phyloP scores from a whole-genome alignment of 2,113 vertebrate genomes.

The Melierax canorus region DNA sequence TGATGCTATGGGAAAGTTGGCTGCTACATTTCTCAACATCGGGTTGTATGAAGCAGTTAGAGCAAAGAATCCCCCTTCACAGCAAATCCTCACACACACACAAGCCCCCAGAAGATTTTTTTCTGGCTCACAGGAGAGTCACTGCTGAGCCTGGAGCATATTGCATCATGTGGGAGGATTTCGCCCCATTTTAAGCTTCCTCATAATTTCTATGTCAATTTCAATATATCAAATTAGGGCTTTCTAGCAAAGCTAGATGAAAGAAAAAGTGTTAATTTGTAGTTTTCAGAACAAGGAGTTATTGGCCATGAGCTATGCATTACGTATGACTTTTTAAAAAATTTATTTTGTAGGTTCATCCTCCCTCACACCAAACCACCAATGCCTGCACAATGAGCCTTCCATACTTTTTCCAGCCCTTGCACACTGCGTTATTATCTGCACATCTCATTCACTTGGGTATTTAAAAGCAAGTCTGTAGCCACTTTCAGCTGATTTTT shows the following conservation, averaged over 20 bases:
- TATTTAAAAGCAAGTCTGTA: neutral
- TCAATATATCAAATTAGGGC: neutral
- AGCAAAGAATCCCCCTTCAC: neutral
- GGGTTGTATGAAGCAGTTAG: neutral
- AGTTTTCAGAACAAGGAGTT: neutral
- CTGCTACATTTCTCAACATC: neutral
- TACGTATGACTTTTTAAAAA: neutral
- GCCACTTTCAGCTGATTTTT: neutral
- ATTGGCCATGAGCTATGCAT: neutral
- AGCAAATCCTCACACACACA: neutral
- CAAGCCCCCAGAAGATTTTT: neutral
- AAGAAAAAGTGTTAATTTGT: neutral
- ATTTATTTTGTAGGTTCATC: neutral
- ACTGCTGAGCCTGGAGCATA: neutral
- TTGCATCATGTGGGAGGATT: neutral
- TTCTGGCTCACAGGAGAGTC: neutral
- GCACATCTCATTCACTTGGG: neutral
- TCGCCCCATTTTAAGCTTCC: neutral
- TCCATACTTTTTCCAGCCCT: neutral
- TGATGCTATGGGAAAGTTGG: neutral
- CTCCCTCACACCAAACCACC: neutral
- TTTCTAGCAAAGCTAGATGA: neutral
- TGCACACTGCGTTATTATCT: neutral
- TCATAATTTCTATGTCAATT: constrained; percentile 17
- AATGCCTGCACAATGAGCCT: neutral